Base-by-base conservation (phyloP, 2,113 vertebrate genomes). In the Cygnus atratus region DNA sequence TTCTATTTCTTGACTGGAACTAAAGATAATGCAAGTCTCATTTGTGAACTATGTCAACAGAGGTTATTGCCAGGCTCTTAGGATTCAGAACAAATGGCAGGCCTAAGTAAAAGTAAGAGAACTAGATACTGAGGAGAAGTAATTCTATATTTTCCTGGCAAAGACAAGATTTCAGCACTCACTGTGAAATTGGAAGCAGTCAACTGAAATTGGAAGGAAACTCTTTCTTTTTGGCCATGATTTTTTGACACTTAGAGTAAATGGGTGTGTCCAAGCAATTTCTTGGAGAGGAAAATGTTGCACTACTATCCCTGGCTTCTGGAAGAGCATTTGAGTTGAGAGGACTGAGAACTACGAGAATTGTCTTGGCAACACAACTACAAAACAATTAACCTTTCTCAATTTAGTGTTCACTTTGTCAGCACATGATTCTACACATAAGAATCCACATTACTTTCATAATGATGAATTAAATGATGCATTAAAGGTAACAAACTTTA, bases 131-230 rank as follows among this genome's bases (percentile, higher is more conserved):
- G 22, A 46, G 58, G 63, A 93, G 74, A 94, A 94, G 61, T 24
- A 52, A 73, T 54, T 90, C 44, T 61, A 1, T 58, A 62, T 74
- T 80, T 59, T 75, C 71, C 26, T 67, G 44, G 74, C 58, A 84
- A 93, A 89, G 58, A 92, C 21, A 70, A 75, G 84, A 43, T 89
- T 93, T 92, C 68, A 93, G 83, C 80, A 94, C 48, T 90, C 86
- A 82, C 5, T 68, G 35, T 81, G 76, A 92, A 89, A 85, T n/a
- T 12, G 71, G 74, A 95, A 93, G 78, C 52, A 91, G 44, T 59
- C 74, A 83, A 50, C 88, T 77, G 84, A 91, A 95, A 89, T 10
- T 83, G 62, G 84, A 87, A 89, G 63, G 50, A 89, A 94, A 82
- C 7, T 6, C 28, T 33, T 91, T 68, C 26, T 72, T 93, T 93